Conservation (phyloP, 2,113 vertebrate species). For the Theropithecus gelada region DNA sequence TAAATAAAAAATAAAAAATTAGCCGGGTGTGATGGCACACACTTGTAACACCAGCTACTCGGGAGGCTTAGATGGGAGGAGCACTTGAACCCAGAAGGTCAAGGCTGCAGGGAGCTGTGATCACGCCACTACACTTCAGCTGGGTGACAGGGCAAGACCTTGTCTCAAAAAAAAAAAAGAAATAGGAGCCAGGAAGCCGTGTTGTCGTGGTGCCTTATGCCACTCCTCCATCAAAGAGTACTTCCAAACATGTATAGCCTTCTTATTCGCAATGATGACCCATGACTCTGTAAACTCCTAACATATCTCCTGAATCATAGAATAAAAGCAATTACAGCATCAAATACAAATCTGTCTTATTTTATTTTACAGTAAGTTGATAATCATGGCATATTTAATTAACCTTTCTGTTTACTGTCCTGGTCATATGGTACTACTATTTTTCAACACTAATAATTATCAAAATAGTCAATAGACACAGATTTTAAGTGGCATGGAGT, state of each 20-base stretch:
- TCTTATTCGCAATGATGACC: background rate
- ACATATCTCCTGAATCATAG: background rate
- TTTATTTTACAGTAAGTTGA: background rate
- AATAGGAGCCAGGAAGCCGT: background rate
- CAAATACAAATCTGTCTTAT: background rate
- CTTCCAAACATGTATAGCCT: background rate
- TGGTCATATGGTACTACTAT: background rate
- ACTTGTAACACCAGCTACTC: too few relatives aligned
- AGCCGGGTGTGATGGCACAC: too few relatives aligned
- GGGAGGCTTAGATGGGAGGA: too few relatives aligned
- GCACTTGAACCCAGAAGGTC: too few relatives aligned
- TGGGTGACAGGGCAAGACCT: too few relatives aligned
- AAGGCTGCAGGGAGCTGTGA: too few relatives aligned
- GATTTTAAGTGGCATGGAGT: background rate
- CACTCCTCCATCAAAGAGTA: background rate
- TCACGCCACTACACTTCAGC: too few relatives aligned
- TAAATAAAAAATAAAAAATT: too few relatives aligned
- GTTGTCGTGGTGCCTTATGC: background rate
- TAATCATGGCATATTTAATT: constrained; percentile 45
- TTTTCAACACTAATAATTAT: constrained; percentile 50
- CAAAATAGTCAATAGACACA: constrained; percentile 46
- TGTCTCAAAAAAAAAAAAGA: background rate
- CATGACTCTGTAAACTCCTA: background rate
- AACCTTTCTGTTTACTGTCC: constrained; percentile 28
- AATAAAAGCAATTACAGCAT: constrained; percentile 15